These are phyloP conservation scores for Raillietiella orientalis DNA, from an alignment of 2,888 invertebrate genomes.

Conservation along the genomic window DNA sequence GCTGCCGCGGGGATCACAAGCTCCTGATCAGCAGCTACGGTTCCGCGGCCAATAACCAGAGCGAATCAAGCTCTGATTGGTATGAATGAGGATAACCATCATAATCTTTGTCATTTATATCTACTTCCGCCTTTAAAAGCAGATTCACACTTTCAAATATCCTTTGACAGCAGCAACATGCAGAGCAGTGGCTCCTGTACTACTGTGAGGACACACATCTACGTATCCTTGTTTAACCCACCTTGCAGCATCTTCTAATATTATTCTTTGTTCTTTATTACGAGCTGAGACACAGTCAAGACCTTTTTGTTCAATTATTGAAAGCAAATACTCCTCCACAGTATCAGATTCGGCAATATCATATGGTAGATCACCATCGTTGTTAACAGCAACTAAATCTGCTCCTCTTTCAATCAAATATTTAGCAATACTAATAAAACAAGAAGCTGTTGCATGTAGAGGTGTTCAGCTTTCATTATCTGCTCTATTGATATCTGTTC, in stretches of 20 bases:
- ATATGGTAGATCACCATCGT: slow-evolving; percentile 82
- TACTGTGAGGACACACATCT: slow-evolving; percentile 36
- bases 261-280: slow-evolving; percentile 55
- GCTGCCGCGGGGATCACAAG: no score
- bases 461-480: slow-evolving; percentile 99
- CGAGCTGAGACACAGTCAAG: slow-evolving; percentile 60
- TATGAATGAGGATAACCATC: no score
- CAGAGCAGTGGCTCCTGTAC: slow-evolving; percentile 81
- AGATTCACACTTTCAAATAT: slow-evolving; percentile 52
- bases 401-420: slow-evolving; percentile 71
- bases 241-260: slow-evolving; percentile 61
- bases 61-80: no score
- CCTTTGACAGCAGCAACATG: slow-evolving; percentile 98
- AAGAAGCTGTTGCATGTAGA: slow-evolving; percentile 89
- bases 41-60: no score
- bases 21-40: no score
- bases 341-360: slow-evolving; percentile 75
- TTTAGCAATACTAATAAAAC: slow-evolving; percentile 38
- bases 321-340: slow-evolving; percentile 59
- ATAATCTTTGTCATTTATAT: slow-evolving; percentile 66
- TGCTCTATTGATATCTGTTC: slow-evolving; percentile 81
- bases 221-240: slow-evolving; percentile 33
- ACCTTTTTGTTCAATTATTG: slow-evolving; percentile 51
- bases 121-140: slow-evolving; percentile 45
- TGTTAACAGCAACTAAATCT: slow-evolving; percentile 77